Conservation (phyloP, 2,888 invertebrate genomes). For the Leptura quadrifasciata region DNA sequence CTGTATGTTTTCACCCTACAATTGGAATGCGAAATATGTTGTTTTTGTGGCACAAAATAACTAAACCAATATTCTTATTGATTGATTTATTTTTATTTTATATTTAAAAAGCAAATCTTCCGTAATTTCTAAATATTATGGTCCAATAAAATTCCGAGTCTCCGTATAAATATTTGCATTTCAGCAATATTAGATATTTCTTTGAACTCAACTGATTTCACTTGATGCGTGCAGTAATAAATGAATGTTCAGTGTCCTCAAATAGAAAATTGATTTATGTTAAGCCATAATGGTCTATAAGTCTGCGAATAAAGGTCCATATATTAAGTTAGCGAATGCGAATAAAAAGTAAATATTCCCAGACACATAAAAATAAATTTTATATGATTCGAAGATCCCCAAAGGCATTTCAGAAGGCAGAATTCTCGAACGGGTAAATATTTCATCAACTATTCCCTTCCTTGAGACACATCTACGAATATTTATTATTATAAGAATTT, state of each 20-base stretch:
- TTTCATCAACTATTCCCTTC: constrained; percentile 49
- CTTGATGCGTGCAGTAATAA: too few species aligned
- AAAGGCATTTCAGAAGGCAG: constrained; percentile 39
- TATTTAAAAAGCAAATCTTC: too few species aligned
- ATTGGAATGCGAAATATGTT: too few species aligned
- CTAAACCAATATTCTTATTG: too few species aligned
- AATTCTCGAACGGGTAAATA: constrained; percentile 49
- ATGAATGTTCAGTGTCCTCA: neutral
- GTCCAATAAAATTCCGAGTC: too few species aligned
- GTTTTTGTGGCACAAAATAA: too few species aligned
- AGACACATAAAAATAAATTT: constrained; percentile 49
- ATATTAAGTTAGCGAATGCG: constrained; percentile 28
- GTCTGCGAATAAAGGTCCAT: constrained; percentile 13
- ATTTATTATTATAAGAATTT: constrained; percentile 54
- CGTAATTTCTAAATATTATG: too few species aligned
- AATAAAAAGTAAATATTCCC: constrained; percentile 38
- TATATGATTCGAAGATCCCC: constrained; percentile 41
- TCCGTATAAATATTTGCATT: too few species aligned
- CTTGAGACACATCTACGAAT: constrained; percentile 50
- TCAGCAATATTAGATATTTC: too few species aligned
- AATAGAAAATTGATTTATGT: constrained; percentile 17
- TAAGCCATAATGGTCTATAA: constrained; percentile 10
- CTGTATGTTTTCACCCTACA: too few species aligned
- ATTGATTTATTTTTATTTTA: too few species aligned
- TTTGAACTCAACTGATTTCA: too few species aligned